Percentiles rank a stretch among this genome's conserved stretches.
Conservation (phyloP, 2,888 invertebrate genomes). For the Emmelina monodactyla region DNA sequence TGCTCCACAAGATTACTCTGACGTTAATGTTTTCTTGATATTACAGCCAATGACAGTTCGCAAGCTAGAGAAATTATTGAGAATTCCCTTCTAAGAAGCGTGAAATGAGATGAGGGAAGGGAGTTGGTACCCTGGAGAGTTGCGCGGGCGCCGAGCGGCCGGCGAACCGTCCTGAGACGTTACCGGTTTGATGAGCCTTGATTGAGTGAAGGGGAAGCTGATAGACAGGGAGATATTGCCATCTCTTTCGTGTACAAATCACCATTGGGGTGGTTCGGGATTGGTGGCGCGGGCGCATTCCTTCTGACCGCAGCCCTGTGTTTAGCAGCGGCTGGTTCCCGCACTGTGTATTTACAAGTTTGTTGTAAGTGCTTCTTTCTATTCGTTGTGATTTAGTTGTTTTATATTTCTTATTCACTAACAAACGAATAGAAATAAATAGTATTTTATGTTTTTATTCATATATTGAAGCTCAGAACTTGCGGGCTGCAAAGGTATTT, state of each 20-base stretch:
- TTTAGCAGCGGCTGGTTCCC: conserved; percentile 24
- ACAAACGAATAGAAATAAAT: no score
- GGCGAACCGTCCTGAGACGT: neutral
- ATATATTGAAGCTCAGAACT: no score
- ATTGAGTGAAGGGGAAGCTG: neutral
- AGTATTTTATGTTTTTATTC: no score
- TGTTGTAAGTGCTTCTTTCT: no score
- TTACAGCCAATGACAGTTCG: conserved; percentile 38
- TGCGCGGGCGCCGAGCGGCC: conserved; percentile 10
- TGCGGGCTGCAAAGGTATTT: no score
- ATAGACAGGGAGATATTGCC: neutral
- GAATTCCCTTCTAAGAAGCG: conserved; percentile 51
- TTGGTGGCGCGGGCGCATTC: conserved; percentile 39
- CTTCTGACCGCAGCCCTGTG: conserved; percentile 48
- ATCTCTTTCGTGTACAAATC: neutral
- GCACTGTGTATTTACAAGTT: conserved; percentile 19
- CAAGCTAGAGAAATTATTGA: conserved; percentile 42
- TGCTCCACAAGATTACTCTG: neutral
- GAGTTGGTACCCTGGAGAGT: no score
- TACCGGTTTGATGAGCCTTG: neutral
- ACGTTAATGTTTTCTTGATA: conserved; percentile 29
- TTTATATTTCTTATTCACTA: no score
- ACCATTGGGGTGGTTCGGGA: conserved; percentile 21
- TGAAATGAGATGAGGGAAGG: conserved; percentile 33
- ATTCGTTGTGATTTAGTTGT: no score